A percentile compares a stretch with the other conserved stretches of the same genome.
phyloP scores from a whole-genome alignment of 2,113 vertebrate genomes.

The Antechinus flavipes region DNA sequence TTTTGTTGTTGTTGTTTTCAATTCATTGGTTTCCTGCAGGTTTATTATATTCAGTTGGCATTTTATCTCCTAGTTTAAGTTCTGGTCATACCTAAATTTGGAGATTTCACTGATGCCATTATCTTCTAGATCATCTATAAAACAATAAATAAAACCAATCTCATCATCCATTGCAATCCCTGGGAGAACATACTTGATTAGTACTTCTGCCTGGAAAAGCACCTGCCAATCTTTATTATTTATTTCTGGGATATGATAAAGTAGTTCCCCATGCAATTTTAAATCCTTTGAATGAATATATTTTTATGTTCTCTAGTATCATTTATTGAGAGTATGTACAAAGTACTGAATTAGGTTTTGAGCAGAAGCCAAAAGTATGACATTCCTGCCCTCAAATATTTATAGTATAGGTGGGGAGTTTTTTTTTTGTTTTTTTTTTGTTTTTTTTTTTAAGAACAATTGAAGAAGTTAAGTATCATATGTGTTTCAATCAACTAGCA shows the following conservation, averaged over 20 bases:
- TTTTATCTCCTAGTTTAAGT: neutral
- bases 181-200: neutral
- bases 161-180: neutral
- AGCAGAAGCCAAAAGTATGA: neutral
- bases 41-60: neutral
- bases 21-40: neutral
- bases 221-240: neutral
- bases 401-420: neutral
- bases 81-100: neutral
- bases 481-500: neutral
- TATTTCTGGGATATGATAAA: slow-evolving; percentile 3
- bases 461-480: neutral
- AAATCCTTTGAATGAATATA: neutral
- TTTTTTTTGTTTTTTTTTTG: neutral
- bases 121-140: slow-evolving; percentile 30
- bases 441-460: neutral
- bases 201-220: slow-evolving; percentile 23
- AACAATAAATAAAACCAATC: neutral
- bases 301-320: neutral
- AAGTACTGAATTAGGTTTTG: neutral
- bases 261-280: neutral
- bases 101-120: neutral
- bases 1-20: neutral
- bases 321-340: neutral
- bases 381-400: neutral